phyloP scores from a whole-genome alignment of 2,888 invertebrate genomes.

The Escarpia spicata region DNA sequence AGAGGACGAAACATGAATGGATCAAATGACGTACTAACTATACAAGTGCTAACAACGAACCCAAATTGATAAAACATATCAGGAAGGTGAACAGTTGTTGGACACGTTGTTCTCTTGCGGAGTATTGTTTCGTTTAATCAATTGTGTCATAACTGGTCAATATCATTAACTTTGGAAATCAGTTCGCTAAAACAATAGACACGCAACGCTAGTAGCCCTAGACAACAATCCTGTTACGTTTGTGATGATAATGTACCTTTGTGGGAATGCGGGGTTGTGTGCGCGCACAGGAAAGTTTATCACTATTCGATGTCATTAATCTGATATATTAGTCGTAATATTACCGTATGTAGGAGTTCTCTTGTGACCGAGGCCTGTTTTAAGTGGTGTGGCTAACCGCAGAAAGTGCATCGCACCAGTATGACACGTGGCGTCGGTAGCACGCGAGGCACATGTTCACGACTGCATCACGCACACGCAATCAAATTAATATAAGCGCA shows the following conservation, averaged over 20 bases:
- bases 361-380: neutral
- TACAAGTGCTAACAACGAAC: no score
- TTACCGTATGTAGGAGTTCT: neutral
- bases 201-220: no score
- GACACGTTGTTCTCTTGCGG: no score
- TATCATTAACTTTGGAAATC: no score
- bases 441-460: neutral
- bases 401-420: neutral
- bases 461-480: neutral
- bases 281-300: neutral
- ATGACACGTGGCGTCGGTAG: neutral
- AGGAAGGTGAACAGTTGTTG: no score
- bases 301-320: neutral
- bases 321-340: neutral
- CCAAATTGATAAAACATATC: no score
- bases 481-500: neutral
- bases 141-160: no score
- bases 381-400: neutral
- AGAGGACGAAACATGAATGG: no score
- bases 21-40: no score
- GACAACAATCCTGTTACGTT: neutral
- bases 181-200: no score
- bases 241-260: neutral
- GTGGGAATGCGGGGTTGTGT: neutral
- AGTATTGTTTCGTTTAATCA: no score